phyloP scores from a whole-genome alignment of 2,797 vertebrate genomes.

The Siniperca obscura region DNA sequence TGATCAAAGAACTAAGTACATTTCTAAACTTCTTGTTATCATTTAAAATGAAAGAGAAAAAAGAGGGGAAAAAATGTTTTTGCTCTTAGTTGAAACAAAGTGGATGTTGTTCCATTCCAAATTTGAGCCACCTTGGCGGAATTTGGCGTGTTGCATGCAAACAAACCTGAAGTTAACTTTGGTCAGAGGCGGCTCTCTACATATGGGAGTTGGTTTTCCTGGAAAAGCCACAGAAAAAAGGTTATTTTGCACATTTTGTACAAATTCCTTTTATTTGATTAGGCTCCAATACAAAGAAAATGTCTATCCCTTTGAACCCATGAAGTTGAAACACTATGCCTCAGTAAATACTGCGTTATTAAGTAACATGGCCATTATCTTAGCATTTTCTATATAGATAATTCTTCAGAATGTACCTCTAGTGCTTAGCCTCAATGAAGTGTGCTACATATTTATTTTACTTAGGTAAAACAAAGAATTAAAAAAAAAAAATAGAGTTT shows the following conservation, averaged over 20 bases:
- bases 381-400: not conserved
- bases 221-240: not conserved
- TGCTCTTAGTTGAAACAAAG: slow-evolving; percentile 3
- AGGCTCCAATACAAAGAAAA: not conserved
- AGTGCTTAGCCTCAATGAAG: not conserved
- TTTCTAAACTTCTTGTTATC: not conserved
- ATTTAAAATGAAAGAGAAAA: not conserved
- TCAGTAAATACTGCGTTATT: not conserved
- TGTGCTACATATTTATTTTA: not conserved
- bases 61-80: not conserved
- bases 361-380: not conserved
- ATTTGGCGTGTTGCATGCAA: not conserved
- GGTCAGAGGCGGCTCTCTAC: not conserved
- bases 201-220: not conserved
- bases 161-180: slow-evolving; percentile 3
- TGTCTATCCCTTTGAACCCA: not conserved
- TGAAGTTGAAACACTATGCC: not conserved
- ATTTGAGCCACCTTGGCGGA: slow-evolving; percentile 1
- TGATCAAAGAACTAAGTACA: not conserved
- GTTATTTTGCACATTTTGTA: not conserved
- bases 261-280: not conserved
- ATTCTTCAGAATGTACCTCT: not conserved
- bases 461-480: not conserved
- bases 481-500: not conserved
- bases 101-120: slow-evolving; percentile 4